Evolutionary conservation across 92 coral and sea anemone species (phyloP).

Genomic region (Heteractis magnifica): DNA sequence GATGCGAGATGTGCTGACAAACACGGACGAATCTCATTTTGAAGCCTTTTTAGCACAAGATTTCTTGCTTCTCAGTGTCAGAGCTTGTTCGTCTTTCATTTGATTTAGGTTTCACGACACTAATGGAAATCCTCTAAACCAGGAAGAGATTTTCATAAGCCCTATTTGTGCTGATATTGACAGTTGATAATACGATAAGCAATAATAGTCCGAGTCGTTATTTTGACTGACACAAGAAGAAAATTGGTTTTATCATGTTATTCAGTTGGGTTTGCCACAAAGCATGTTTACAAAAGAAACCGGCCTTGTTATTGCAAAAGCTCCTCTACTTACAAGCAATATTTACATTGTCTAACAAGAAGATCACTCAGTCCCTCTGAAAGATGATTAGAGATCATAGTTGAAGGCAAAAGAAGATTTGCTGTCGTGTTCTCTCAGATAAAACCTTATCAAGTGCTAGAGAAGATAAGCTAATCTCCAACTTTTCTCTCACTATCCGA

Average conservation of each 20-base stretch:
- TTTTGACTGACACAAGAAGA: conserved; percentile 27
- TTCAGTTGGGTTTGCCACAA: conserved; percentile 11
- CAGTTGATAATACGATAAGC: conserved; percentile 14
- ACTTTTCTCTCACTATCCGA: not conserved
- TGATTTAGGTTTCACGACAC: not conserved
- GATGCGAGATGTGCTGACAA: not conserved
- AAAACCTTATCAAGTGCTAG: not conserved
- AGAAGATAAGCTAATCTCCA: conserved; percentile 5
- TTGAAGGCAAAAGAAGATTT: not conserved
- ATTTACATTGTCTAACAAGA: not conserved
- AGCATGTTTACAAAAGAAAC: conserved; percentile 16
- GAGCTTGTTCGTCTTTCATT: not conserved
- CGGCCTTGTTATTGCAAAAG: conserved; percentile 9
- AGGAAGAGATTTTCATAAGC: conserved; percentile 9
- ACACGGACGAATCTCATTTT: conserved; percentile 26
- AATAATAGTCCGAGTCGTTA: not conserved
- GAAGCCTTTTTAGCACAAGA: not conserved
- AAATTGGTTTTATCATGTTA: not conserved
- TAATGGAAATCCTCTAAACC: not conserved
- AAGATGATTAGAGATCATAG: conserved; percentile 13
- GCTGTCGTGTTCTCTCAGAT: not conserved
- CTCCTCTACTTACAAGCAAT: conserved; percentile 10
- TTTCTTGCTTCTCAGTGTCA: not conserved
- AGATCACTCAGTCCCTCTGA: not conserved
- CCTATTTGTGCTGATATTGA: conserved; percentile 17